Evolutionary conservation across 1,140 invertebrate species (phyloP).

Genomic region (Drosophila neocordata): DNA sequence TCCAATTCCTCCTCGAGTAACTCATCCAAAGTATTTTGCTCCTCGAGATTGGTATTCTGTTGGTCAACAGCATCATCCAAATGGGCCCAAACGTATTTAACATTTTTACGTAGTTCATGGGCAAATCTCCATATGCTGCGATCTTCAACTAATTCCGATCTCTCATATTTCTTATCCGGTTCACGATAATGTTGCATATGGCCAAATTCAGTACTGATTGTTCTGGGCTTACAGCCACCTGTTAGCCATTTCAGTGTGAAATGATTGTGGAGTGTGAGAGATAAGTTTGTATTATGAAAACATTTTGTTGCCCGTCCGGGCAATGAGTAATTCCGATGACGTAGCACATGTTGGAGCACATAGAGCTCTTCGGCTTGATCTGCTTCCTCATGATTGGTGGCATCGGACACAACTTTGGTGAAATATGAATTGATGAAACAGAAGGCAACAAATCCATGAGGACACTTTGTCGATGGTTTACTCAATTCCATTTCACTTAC

Average conservation of each 20-base stretch:
- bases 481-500: not conserved
- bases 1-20: conserved; percentile 35
- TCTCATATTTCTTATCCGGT: conserved; percentile 41
- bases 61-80: conserved; percentile 47
- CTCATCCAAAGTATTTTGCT: conserved; percentile 10
- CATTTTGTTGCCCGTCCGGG: conserved; percentile 61
- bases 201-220: conserved; percentile 24
- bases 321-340: conserved; percentile 45
- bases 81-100: conserved; percentile 56
- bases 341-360: conserved; percentile 64
- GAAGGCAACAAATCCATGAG: conserved; percentile 28
- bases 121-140: conserved; percentile 57
- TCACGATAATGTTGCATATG: conserved; percentile 74
- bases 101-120: conserved; percentile 33
- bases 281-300: conserved; percentile 58
- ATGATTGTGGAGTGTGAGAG: conserved; percentile 69
- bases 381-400: conserved; percentile 50
- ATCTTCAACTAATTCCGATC: conserved; percentile 45
- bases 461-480: conserved; percentile 20
- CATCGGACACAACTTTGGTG: conserved; percentile 40
- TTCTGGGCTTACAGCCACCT: conserved; percentile 28
- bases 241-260: conserved; percentile 52
- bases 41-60: conserved; percentile 24
- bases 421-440: conserved; percentile 68
- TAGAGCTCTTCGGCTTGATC: conserved; percentile 55